phyloP scores from a whole-genome alignment of 1,140 invertebrate species.

The Pteromalus puparum region DNA sequence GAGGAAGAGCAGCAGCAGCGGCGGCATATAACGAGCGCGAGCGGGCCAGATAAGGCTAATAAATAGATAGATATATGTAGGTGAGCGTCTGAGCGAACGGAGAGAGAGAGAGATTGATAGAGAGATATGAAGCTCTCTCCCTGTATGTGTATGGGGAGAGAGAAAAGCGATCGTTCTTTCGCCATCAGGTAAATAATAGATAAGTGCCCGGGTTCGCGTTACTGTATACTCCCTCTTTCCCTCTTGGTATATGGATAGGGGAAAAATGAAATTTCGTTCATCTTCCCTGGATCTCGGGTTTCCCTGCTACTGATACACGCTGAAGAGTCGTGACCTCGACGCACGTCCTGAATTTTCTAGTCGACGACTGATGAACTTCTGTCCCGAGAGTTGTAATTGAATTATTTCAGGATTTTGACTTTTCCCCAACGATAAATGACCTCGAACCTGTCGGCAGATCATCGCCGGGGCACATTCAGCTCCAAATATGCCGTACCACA shows the following conservation, averaged over 20 bases:
- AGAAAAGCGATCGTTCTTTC: slow-evolving; percentile 22
- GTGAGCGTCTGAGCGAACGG: not conserved
- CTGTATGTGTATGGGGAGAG: not conserved
- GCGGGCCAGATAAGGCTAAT: slow-evolving; percentile 25
- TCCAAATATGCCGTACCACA: not conserved
- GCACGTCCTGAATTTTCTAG: not conserved
- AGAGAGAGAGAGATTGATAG: slow-evolving; percentile 20
- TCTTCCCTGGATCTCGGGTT: not conserved
- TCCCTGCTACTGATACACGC: no score
- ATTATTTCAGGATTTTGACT: not conserved
- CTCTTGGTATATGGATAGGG: not conserved
- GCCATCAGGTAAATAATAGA: slow-evolving; percentile 30
- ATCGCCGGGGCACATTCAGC: not conserved
- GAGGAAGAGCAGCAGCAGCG: not conserved
- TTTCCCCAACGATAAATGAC: not conserved
- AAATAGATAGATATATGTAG: slow-evolving; percentile 33
- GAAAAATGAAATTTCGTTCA: slow-evolving; percentile 10
- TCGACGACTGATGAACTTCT: not conserved
- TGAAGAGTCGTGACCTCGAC: no score
- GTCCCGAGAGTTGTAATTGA: not conserved
- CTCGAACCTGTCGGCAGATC: not conserved
- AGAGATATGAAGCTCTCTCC: slow-evolving; percentile 4
- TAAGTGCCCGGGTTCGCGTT: not conserved
- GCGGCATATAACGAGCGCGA: not conserved
- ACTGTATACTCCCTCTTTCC: not conserved